Evolutionary conservation across 2,113 vertebrate genomes (phyloP).

Genomic region (Nicator chloris): DNA sequence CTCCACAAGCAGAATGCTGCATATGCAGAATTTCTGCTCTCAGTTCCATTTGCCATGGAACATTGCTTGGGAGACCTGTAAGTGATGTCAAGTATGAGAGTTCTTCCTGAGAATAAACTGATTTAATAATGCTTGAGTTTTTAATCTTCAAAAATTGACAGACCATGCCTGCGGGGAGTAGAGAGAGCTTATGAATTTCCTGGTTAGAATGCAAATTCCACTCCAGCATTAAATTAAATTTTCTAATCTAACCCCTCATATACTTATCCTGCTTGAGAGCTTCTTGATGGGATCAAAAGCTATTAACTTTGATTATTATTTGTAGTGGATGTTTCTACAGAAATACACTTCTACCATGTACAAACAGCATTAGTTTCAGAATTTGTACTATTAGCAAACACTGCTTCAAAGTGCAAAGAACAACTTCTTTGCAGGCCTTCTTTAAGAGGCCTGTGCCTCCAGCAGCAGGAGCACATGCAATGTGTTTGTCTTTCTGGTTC

Average conservation of each 20-base stretch:
- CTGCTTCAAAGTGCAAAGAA: background rate
- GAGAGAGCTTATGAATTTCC: background rate
- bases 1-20: background rate
- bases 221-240: background rate
- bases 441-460: background rate
- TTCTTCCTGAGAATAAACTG: background rate
- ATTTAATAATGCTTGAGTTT: background rate
- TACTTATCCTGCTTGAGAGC: background rate
- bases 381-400: background rate
- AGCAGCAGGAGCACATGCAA: background rate
- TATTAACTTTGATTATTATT: background rate
- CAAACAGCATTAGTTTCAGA: background rate
- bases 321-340: background rate
- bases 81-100: background rate
- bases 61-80: background rate
- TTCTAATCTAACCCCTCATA: background rate
- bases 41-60: background rate
- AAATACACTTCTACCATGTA: background rate
- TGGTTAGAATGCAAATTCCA: constrained; percentile 5
- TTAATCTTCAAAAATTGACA: background rate
- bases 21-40: background rate
- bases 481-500: background rate
- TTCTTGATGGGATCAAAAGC: background rate
- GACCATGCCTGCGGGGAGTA: background rate
- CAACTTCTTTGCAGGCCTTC: background rate